Percentiles rank a stretch among this genome's conserved stretches.
Conservation (phyloP, 2,113 vertebrate genomes). For the Campylomormyrus numenius region DNA sequence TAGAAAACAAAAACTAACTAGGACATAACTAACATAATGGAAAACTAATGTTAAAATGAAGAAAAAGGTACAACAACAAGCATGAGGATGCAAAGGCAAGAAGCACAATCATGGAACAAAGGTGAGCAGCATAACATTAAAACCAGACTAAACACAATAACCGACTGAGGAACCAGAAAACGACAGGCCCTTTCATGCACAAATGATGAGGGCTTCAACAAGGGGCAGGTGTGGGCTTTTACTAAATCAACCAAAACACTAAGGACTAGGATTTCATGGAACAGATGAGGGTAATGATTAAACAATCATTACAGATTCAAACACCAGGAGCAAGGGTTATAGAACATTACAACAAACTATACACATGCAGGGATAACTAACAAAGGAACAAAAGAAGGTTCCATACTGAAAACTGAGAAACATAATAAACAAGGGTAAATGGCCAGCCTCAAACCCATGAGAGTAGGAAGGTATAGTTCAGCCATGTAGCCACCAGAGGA, state of each 20-base stretch:
- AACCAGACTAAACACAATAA: not conserved
- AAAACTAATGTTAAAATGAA: not conserved
- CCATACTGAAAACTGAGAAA: not conserved
- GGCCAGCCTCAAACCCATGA: not conserved
- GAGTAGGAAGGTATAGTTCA: not conserved
- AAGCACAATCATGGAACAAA: too few species aligned
- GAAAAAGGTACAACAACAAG: too few species aligned
- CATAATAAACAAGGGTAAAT: not conserved
- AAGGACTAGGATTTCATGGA: not conserved
- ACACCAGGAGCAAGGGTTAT: not conserved
- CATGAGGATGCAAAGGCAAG: too few species aligned
- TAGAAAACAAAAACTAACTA: not conserved
- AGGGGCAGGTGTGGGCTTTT: not conserved
- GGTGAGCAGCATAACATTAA: not conserved
- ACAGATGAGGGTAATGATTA: not conserved
- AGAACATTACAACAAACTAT: not conserved
- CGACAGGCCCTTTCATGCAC: not conserved
- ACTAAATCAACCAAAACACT: not conserved
- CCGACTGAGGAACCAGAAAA: not conserved
- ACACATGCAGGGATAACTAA: too few species aligned
- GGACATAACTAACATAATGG: not conserved
- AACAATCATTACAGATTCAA: not conserved
- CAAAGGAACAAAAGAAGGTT: too few species aligned
- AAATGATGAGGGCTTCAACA: not conserved
- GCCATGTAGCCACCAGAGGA: not conserved